Evolutionary conservation across 2,797 vertebrate species (phyloP).

Genomic region (Selene dorsalis): DNA sequence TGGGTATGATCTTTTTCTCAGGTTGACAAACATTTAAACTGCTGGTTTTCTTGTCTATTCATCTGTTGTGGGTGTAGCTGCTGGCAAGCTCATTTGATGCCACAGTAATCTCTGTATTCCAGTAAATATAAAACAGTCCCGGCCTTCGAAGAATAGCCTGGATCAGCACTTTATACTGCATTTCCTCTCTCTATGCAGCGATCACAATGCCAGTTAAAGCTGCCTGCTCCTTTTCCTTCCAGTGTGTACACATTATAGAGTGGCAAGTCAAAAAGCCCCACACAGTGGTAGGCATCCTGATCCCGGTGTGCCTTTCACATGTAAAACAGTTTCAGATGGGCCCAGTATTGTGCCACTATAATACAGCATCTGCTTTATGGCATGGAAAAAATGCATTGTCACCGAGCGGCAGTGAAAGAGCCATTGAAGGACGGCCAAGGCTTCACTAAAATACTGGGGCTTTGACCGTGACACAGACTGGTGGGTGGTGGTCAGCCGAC

Average conservation of each 20-base stretch:
- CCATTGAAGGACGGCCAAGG: slow-evolving; percentile 76
- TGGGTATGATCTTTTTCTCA: slow-evolving; percentile 16
- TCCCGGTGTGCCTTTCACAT: slow-evolving; percentile 82
- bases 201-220: slow-evolving; percentile 79
- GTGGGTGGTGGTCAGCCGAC: slow-evolving; percentile 68
- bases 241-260: slow-evolving; percentile 80
- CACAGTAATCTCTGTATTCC: slow-evolving; percentile 71
- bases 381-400: slow-evolving; percentile 84
- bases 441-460: slow-evolving; percentile 64
- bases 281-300: slow-evolving; percentile 79
- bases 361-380: slow-evolving; percentile 86
- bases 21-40: slow-evolving; percentile 27
- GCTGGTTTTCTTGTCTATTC: slow-evolving; percentile 41
- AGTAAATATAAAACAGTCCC: slow-evolving; percentile 62
- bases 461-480: slow-evolving; percentile 71
- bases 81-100: slow-evolving; percentile 79
- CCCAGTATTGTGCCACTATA: slow-evolving; percentile 77
- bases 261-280: slow-evolving; percentile 81
- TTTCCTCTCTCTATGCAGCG: slow-evolving; percentile 78
- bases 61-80: slow-evolving; percentile 56
- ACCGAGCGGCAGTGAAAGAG: slow-evolving; percentile 78
- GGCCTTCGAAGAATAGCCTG: slow-evolving; percentile 68
- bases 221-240: slow-evolving; percentile 71
- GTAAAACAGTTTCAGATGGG: slow-evolving; percentile 82
- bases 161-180: slow-evolving; percentile 82